phyloP scores from a whole-genome alignment of 2,113 vertebrate genomes.

The Sebastes fasciatus region DNA sequence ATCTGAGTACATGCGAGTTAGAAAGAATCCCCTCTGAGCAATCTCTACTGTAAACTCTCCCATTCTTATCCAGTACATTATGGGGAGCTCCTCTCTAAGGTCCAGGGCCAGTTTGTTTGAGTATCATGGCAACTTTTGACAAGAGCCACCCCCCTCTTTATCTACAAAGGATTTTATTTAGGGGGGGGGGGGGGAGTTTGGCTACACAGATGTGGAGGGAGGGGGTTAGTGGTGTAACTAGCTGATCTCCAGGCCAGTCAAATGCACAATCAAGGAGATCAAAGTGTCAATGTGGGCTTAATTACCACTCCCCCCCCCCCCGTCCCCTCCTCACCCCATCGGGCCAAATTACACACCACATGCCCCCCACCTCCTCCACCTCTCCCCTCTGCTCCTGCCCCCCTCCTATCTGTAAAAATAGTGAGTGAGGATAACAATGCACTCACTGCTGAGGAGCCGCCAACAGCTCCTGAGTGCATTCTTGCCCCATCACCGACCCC shows the following conservation, averaged over 20 bases:
- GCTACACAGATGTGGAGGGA: constrained; percentile 35
- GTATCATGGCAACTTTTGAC: constrained; percentile 62
- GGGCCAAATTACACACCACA: constrained; percentile 78
- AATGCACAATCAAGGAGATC: constrained; percentile 86
- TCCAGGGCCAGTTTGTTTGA: constrained; percentile 16
- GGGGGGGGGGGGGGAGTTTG: constrained; percentile 10
- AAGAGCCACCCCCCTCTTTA: constrained; percentile 40
- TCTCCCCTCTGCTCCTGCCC: not conserved
- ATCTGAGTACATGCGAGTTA: constrained; percentile 44
- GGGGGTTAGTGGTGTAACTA: constrained; percentile 54
- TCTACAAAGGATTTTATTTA: constrained; percentile 48
- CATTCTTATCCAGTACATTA: constrained; percentile 31
- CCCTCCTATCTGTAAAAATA: constrained; percentile 77
- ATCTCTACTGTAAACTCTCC: constrained; percentile 41
- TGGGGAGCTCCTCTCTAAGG: constrained; percentile 6
- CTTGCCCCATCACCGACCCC: constrained; percentile 37
- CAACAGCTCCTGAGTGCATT: constrained; percentile 63
- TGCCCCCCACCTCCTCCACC: not conserved
- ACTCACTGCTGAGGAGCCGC: constrained; percentile 60
- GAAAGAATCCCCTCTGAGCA: constrained; percentile 36
- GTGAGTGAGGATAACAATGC: constrained; percentile 81
- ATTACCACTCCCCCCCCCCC: constrained; percentile 71
- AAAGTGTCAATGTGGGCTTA: constrained; percentile 85
- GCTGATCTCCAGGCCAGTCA: constrained; percentile 82
- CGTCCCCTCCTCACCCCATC: constrained; percentile 43